phyloP scores from a whole-genome alignment of 2,888 invertebrate genomes.

The Eupeodes luniger region DNA sequence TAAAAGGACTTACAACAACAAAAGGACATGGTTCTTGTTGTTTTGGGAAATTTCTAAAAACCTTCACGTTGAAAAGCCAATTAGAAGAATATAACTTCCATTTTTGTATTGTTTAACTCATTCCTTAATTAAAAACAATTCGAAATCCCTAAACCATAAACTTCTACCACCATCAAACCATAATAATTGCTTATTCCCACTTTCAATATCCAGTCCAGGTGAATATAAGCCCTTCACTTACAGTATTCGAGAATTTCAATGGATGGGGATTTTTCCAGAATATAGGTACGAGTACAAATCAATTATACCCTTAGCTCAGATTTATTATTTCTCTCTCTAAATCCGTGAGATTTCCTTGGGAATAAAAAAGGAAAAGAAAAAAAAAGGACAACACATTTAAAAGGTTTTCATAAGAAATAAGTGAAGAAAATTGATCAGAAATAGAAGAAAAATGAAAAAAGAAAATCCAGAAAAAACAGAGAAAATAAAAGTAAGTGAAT shows the following conservation, averaged over 20 bases:
- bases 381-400: neutral
- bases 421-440: neutral
- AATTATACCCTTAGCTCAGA: neutral
- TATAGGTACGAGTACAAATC: neutral
- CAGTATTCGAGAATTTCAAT: neutral
- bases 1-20: no score
- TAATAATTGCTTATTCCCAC: neutral
- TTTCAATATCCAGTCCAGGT: neutral
- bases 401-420: neutral
- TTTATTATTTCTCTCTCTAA: neutral
- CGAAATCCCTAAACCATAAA: neutral
- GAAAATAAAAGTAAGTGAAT: neutral
- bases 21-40: no score
- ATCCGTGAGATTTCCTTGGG: neutral
- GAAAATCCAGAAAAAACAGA: neutral
- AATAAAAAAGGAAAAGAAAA: neutral
- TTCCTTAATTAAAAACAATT: conserved; percentile 5
- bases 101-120: neutral
- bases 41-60: no score
- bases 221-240: neutral
- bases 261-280: neutral
- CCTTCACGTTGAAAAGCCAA: no score
- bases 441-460: neutral
- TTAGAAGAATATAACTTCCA: no score
- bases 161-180: no score